A percentile compares a stretch with the other conserved stretches of the same genome.
These are phyloP conservation scores for Cynopterus sphinx DNA, from an alignment of 2,797 vertebrate species.

Conservation along the genomic window DNA sequence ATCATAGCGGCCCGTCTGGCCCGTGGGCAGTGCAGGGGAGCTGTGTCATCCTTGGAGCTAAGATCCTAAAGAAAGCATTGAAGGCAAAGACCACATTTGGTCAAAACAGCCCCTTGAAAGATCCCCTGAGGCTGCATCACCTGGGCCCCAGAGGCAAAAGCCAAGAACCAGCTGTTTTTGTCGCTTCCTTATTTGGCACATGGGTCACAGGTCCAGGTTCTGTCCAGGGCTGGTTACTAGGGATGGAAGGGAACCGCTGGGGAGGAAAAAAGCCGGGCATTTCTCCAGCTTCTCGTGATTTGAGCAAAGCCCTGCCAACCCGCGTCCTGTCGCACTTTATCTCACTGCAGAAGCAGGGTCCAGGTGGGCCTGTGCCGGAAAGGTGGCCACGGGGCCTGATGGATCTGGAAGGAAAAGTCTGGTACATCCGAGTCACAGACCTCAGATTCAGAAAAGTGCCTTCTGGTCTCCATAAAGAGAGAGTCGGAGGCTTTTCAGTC, in stretches of 20 bases:
- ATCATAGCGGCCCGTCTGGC: accelerated
- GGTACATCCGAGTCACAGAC: not conserved
- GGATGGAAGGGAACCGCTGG: not conserved
- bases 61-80: not conserved
- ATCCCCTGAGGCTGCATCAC: not conserved
- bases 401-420: not conserved
- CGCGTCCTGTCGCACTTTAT: accelerated
- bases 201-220: not conserved
- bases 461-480: not conserved
- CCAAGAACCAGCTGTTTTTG: not conserved
- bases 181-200: not conserved
- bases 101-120: not conserved
- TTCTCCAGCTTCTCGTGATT: not conserved
- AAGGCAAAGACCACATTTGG: not conserved
- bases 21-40: not conserved
- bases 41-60: not conserved
- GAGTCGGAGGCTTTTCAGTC: not conserved
- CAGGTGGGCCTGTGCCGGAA: not conserved
- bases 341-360: not conserved
- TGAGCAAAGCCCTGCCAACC: not conserved
- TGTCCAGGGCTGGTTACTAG: not conserved
- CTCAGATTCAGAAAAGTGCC: not conserved
- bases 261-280: not conserved
- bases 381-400: accelerated
- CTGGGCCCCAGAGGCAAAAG: not conserved